These are phyloP conservation scores for Eidolon helvum DNA, from an alignment of 2,113 vertebrate genomes.

Conservation along the genomic window DNA sequence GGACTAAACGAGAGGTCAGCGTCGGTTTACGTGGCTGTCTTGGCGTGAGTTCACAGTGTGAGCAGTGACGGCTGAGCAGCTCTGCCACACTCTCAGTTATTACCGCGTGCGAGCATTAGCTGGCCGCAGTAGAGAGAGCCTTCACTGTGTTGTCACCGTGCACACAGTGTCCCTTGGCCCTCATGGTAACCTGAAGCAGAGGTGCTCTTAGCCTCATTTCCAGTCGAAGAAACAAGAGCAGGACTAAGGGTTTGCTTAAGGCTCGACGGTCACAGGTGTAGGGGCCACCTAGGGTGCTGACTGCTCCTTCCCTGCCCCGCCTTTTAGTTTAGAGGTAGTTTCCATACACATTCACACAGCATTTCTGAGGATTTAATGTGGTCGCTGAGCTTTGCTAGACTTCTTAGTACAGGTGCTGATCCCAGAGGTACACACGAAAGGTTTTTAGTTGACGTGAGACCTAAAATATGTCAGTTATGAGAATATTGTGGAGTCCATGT, in stretches of 20 bases:
- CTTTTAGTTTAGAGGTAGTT: neutral
- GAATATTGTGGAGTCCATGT: neutral
- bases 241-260: neutral
- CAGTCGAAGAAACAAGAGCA: neutral
- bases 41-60: neutral
- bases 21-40: neutral
- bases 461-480: neutral
- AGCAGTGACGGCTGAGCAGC: neutral
- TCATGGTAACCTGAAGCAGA: neutral
- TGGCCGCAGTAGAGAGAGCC: too few relatives aligned
- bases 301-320: neutral
- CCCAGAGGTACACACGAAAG: neutral
- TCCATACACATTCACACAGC: neutral
- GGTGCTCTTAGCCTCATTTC: neutral
- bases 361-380: neutral
- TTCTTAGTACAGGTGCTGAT: neutral
- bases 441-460: neutral
- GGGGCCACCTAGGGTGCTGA: accelerated
- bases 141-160: too few relatives aligned
- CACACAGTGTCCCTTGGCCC: too few relatives aligned
- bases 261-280: neutral
- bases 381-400: neutral
- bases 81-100: neutral
- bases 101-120: neutral
- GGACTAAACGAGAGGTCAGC: neutral